These are phyloP conservation scores for rat (Rattus norvegicus) DNA, from an alignment of 2,113 vertebrate genomes.

Conservation along the genomic window GRCr8 NC_086021.1:52339501-52340000, in stretches of 20 bases:
- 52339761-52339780: neutral
- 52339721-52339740: neutral
- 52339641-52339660: neutral
- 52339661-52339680: neutral
- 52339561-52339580: neutral
- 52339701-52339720: neutral
- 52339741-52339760: neutral
- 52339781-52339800: neutral
- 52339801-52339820: neutral
- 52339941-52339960: neutral
- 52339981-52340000: neutral
- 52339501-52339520: neutral
- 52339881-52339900: slow-evolving; percentile 4
- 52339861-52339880: neutral
- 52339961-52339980: neutral
- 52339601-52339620: neutral
- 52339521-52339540: neutral
- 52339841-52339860: slow-evolving; percentile 40
- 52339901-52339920: neutral
- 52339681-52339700: neutral
- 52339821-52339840: neutral
- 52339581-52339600: neutral
- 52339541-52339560: neutral
- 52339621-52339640: neutral
- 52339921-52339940: neutral